A percentile compares a stretch with the other conserved stretches of the same genome.
Conservation (phyloP, 2,888 invertebrate species). For the Drosophila testacea region DNA sequence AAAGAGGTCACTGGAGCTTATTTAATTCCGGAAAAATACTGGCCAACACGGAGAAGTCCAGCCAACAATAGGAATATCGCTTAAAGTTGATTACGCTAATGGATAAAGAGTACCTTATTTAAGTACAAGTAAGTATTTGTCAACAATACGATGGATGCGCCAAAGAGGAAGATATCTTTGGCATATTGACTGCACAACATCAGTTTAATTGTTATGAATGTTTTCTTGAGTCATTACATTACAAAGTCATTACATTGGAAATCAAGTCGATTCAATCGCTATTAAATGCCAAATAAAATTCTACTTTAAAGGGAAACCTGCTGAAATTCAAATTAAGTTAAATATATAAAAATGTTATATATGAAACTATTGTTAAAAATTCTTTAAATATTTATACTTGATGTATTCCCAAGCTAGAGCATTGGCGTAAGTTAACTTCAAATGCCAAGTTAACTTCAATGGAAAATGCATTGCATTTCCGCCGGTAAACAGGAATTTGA, state of each 20-base stretch:
- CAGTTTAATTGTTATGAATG: background rate
- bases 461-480: slow-evolving; percentile 63
- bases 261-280: background rate
- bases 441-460: slow-evolving; percentile 29
- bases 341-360: background rate
- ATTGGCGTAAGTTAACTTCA: slow-evolving; percentile 1
- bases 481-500: slow-evolving; percentile 53
- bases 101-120: background rate
- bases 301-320: background rate
- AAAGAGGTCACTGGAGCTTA: slow-evolving; percentile 44
- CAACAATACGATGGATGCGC: slow-evolving; percentile 12
- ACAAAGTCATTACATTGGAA: background rate
- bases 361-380: background rate
- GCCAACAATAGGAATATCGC: slow-evolving; percentile 37
- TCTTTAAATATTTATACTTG: background rate
- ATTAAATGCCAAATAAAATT: background rate
- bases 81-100: slow-evolving; percentile 33
- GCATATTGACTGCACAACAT: background rate
- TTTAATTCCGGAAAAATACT: slow-evolving; percentile 43
- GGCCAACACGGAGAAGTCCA: background rate
- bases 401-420: slow-evolving; percentile 5
- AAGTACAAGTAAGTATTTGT: slow-evolving; percentile 5
- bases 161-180: background rate
- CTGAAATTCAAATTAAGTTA: background rate
- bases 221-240: background rate